Base-by-base conservation (phyloP, 2,797 vertebrate species). In the Gymnocypris eckloni region DNA sequence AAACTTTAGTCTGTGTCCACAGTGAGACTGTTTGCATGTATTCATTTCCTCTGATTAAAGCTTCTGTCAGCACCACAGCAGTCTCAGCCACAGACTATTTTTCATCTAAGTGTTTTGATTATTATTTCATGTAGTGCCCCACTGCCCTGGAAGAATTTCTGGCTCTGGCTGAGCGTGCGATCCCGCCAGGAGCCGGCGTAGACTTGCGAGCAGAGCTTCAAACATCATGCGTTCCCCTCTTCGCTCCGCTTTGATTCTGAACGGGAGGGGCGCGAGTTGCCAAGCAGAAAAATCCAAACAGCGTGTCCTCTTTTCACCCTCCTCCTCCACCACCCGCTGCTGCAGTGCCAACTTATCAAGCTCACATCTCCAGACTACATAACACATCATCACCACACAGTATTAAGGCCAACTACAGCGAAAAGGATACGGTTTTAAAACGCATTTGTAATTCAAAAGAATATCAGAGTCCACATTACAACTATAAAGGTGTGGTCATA, bases 231-330 rank as follows among this genome's bases (percentile, higher is more conserved):
- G 12, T 67, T 85, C 70, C 71, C 64, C 77, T 75, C 77, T 80
- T 52, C 81, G 25, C 80, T 78, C 33, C 7, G 81, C 82, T 86
- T 87, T 87, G 85, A 87, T 86, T 83, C 73, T 1, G 28, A 52
- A 72, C 39, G 48, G 76, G 85, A 86, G 80, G 79, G 73, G 87
- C 79, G 25, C 25, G 66, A 69, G 87, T 85, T 87, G 86, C 89
- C 71, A 79, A 75, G 90, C 86, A 90, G 86, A 89, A 87, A 86
- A 87, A 86, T 73, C 78, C 79, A 86, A 79, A 88, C 83, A 81
- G 81, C 70, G 56, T 66, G 78, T 89, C 82, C 64, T 70, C 77
- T 75, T 10, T 83, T 75, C 72, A 54, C 81, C 70, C 50, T 37
- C 64, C 28, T 67, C 39, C 28, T 66, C 54, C 69, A 66, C 28